These are phyloP conservation scores for Mustela lutreola DNA, from an alignment of 2,113 vertebrate genomes.

Conservation along the genomic window DNA sequence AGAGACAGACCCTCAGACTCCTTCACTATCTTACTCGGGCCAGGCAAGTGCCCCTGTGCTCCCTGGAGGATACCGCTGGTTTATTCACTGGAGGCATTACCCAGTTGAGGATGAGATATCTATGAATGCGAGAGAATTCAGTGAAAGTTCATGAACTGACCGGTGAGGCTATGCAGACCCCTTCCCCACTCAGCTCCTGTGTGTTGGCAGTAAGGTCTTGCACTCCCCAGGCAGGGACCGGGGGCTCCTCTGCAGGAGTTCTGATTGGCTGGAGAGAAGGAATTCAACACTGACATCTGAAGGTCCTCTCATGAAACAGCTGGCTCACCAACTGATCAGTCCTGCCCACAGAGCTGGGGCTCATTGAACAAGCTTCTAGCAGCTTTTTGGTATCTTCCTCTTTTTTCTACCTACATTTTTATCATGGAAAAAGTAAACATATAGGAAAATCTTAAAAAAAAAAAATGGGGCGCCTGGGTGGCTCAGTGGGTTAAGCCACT, in stretches of 20 bases:
- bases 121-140: not conserved
- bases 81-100: not conserved
- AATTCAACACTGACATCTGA: no score
- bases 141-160: not conserved
- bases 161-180: not conserved
- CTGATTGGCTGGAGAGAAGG: not conserved
- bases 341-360: not conserved
- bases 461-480: no score
- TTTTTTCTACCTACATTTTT: conserved; percentile 13
- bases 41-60: not conserved
- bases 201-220: not conserved
- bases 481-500: no score
- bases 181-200: rapidly evolving
- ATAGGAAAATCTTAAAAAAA: not conserved
- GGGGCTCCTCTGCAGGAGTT: not conserved
- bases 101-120: not conserved
- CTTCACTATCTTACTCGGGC: not conserved
- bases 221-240: no score
- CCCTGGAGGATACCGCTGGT: not conserved
- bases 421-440: not conserved
- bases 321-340: not conserved
- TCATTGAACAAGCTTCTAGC: not conserved
- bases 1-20: not conserved
- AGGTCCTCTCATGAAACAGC: not conserved
- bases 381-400: not conserved